Evolutionary conservation across 1,140 invertebrate species (phyloP).

Genomic region (Drosophila micromelanica): DNA sequence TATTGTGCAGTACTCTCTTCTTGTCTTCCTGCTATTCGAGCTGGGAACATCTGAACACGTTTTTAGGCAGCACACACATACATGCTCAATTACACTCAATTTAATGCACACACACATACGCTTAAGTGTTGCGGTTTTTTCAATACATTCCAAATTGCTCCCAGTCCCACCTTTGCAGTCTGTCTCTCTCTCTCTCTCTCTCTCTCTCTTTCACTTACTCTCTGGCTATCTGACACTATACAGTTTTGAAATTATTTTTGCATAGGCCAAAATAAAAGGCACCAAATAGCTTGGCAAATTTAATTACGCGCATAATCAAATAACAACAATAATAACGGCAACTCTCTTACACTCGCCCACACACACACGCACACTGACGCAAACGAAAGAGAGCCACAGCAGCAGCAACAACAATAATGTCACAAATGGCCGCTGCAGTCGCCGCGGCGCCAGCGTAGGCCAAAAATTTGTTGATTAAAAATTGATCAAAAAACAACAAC

Average conservation of each 20-base stretch:
- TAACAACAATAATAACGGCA: conserved; percentile 29
- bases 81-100: no score
- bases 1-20: no score
- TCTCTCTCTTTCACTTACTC: background rate
- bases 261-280: conserved; percentile 48
- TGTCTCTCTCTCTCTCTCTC: background rate
- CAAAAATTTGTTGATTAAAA: conserved; percentile 66
- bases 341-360: conserved; percentile 8
- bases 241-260: conserved; percentile 23
- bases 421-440: conserved; percentile 35
- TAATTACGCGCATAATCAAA: conserved; percentile 61
- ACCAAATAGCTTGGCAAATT: conserved; percentile 65
- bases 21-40: no score
- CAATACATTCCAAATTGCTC: background rate
- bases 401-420: conserved; percentile 23
- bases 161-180: background rate
- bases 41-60: no score
- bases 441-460: conserved; percentile 8
- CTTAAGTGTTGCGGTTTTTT: background rate
- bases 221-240: background rate
- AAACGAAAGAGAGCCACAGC: conserved; percentile 24
- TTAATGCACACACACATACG: background rate
- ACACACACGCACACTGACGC: conserved; percentile 1
- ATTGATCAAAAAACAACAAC: conserved; percentile 79
- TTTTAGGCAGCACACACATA: no score